Evolutionary conservation across 1,140 invertebrate genomes (phyloP).

Genomic region (Drusus annulatus): DNA sequence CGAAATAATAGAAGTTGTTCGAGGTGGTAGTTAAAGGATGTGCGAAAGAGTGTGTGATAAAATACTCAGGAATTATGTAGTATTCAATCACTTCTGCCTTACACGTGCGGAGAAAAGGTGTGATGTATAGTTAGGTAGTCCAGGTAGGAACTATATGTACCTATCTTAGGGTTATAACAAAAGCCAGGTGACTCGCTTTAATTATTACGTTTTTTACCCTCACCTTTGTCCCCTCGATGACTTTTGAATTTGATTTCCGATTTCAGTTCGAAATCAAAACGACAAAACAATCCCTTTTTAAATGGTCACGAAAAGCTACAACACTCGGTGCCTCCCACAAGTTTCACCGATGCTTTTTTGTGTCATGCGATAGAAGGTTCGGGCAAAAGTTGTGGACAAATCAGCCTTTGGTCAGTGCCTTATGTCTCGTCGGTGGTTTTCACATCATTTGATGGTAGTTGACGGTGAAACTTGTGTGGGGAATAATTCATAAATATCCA

Average conservation of each 20-base stretch:
- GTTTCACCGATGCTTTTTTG: slow-evolving; percentile 8
- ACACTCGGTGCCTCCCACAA: neutral
- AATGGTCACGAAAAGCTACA: slow-evolving; percentile 47
- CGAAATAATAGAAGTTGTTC: too few relatives aligned
- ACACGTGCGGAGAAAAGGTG: too few relatives aligned
- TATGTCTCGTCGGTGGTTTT: neutral
- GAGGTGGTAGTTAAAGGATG: too few relatives aligned
- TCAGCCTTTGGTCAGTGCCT: too few relatives aligned
- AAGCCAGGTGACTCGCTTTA: slow-evolving; percentile 27
- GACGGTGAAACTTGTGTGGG: slow-evolving; percentile 14
- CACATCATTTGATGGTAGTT: neutral
- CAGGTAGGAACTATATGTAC: too few relatives aligned
- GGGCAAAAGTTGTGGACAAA: too few relatives aligned
- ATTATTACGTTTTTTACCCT: slow-evolving; percentile 36
- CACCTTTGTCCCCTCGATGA: slow-evolving; percentile 42
- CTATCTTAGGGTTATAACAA: neutral
- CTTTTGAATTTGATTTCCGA: slow-evolving; percentile 57
- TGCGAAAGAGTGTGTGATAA: too few relatives aligned
- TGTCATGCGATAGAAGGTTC: too few relatives aligned
- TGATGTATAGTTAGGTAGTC: too few relatives aligned
- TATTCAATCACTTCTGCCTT: too few relatives aligned
- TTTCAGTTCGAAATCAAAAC: slow-evolving; percentile 46
- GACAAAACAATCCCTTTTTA: slow-evolving; percentile 45
- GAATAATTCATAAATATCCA: slow-evolving; percentile 45
- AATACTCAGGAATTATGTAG: too few relatives aligned